Conservation (phyloP, 2,888 invertebrate species). For the Machimus atricapillus region DNA sequence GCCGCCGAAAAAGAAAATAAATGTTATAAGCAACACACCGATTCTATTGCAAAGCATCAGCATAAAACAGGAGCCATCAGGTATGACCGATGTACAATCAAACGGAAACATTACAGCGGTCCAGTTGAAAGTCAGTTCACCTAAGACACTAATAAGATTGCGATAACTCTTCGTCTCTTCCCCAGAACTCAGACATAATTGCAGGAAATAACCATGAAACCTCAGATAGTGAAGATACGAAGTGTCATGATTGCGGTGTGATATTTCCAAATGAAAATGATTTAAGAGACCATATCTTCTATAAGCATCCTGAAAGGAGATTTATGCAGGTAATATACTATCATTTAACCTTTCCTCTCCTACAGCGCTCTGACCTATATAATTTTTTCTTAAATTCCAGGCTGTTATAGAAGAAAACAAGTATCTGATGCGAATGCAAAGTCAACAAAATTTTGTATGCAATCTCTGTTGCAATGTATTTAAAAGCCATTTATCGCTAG, state of each 20-base stretch:
- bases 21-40: background rate
- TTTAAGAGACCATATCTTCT: slow-evolving; percentile 51
- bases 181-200: slow-evolving; percentile 18
- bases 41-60: background rate
- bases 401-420: slow-evolving; percentile 51
- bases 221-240: slow-evolving; percentile 48
- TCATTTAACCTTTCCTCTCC: background rate
- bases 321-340: slow-evolving; percentile 50
- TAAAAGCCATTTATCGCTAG: slow-evolving; percentile 51
- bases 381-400: slow-evolving; percentile 38
- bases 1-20: slow-evolving; percentile 28
- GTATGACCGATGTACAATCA: background rate
- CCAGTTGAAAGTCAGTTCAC: slow-evolving; percentile 25
- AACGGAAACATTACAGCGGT: slow-evolving; percentile 4
- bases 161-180: slow-evolving; percentile 3
- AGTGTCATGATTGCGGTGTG: slow-evolving; percentile 50
- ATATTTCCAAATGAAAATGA: slow-evolving; percentile 50
- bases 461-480: slow-evolving; percentile 52
- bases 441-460: slow-evolving; percentile 50
- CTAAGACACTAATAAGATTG: background rate
- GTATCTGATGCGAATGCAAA: slow-evolving; percentile 51
- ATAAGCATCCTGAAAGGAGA: slow-evolving; percentile 51
- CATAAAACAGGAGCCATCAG: background rate
- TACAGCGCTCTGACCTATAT: background rate
- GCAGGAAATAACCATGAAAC: slow-evolving; percentile 44